Evolutionary conservation across 2,113 vertebrate genomes (phyloP).

Genomic region (Pantherophis guttatus): DNA sequence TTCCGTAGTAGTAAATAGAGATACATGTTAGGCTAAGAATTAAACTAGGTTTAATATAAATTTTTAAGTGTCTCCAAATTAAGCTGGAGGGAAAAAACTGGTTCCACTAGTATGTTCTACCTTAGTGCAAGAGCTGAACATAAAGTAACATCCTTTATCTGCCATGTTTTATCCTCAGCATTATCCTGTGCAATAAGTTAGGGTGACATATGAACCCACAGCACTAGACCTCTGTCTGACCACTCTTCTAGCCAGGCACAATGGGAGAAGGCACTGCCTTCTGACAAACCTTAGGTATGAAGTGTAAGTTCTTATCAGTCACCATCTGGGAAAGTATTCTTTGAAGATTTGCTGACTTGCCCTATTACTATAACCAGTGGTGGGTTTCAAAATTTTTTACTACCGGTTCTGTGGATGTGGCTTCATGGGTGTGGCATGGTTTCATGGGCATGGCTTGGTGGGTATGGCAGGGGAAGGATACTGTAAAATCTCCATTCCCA

Average conservation of each 20-base stretch:
- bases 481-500: too few relatives aligned
- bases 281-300: constrained; percentile 48
- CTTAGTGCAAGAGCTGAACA: neutral
- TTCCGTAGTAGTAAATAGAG: neutral
- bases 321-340: constrained; percentile 51
- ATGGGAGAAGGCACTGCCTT: constrained; percentile 36
- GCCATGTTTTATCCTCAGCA: neutral
- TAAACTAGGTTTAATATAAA: neutral
- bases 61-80: neutral
- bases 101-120: neutral
- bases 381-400: too few relatives aligned
- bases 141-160: too few relatives aligned
- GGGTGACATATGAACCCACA: neutral
- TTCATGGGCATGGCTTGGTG: too few relatives aligned
- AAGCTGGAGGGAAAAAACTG: neutral
- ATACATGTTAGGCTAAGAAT: neutral
- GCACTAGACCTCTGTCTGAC: neutral
- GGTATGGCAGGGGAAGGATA: too few relatives aligned
- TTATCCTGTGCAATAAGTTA: neutral
- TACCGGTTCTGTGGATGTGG: too few relatives aligned
- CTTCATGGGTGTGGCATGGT: too few relatives aligned
- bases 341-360: constrained; percentile 41
- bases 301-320: constrained; percentile 52
- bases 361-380: neutral
- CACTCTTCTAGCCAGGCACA: constrained; percentile 27